phyloP scores from a whole-genome alignment of 1,140 invertebrate species.

The Dendrolimus kikuchii region DNA sequence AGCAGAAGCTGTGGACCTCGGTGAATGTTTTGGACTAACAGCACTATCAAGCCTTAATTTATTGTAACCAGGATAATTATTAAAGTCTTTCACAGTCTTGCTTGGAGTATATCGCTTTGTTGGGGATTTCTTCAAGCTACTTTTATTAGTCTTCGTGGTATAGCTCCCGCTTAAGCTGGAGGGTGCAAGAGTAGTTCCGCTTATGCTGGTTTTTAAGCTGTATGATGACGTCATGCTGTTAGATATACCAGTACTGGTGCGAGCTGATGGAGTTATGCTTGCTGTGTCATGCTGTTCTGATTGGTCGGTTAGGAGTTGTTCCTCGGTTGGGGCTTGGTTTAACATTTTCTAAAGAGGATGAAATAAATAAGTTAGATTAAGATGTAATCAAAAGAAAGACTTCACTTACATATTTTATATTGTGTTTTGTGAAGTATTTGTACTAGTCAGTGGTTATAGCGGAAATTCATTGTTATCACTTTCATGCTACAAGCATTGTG shows the following conservation, averaged over 20 bases:
- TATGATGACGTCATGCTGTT: slow-evolving; percentile 59
- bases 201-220: slow-evolving; percentile 51
- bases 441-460: too few relatives aligned
- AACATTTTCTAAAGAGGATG: slow-evolving; percentile 52
- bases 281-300: slow-evolving; percentile 43
- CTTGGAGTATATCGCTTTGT: slow-evolving; percentile 57
- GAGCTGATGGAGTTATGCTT: slow-evolving; percentile 42
- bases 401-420: too few relatives aligned
- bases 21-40: slow-evolving; percentile 64
- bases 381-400: too few relatives aligned
- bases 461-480: too few relatives aligned
- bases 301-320: slow-evolving; percentile 50
- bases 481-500: too few relatives aligned
- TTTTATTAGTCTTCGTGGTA: slow-evolving; percentile 50
- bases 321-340: slow-evolving; percentile 58
- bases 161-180: slow-evolving; percentile 55
- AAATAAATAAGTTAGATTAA: slow-evolving; percentile 1
- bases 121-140: slow-evolving; percentile 58
- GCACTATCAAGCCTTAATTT: slow-evolving; percentile 66
- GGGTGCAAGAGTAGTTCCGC: slow-evolving; percentile 49
- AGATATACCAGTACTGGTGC: slow-evolving; percentile 34
- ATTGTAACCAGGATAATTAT: slow-evolving; percentile 59
- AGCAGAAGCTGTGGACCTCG: slow-evolving; percentile 31
- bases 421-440: too few relatives aligned
- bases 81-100: slow-evolving; percentile 42